These are phyloP conservation scores for Marmota monax DNA, from an alignment of 2,113 vertebrate genomes.

Conservation along the genomic window DNA sequence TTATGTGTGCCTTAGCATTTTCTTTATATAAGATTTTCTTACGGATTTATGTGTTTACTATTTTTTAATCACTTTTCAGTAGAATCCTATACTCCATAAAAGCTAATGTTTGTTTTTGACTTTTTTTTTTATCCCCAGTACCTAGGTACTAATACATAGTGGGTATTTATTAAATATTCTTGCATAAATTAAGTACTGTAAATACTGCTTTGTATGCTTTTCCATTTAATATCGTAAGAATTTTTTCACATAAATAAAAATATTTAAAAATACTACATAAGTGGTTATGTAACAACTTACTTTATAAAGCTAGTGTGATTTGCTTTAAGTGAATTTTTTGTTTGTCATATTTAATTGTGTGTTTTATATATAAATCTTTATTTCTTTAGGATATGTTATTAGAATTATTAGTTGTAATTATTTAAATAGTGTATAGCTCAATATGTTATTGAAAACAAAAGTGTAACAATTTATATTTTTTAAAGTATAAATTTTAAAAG, in stretches of 20 bases:
- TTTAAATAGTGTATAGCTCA: not conserved
- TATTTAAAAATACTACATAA: not conserved
- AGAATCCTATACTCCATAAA: not conserved
- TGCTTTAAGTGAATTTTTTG: constrained; percentile 11
- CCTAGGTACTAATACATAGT: not conserved
- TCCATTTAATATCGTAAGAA: not conserved
- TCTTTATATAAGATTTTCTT: constrained; percentile 1
- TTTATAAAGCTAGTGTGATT: not conserved
- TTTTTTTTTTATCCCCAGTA: not conserved
- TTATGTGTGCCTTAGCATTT: not conserved
- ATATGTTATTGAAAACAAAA: not conserved
- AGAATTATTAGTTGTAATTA: not conserved
- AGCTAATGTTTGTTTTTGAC: not conserved
- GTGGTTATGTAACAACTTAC: not conserved
- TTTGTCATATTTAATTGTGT: not conserved
- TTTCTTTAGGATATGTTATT: not conserved
- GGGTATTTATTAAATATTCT: not conserved
- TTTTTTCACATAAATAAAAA: constrained; percentile 26
- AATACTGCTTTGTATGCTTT: not conserved
- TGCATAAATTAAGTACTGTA: not conserved
- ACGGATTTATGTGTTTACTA: not conserved
- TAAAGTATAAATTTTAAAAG: constrained; percentile 29
- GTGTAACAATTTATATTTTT: not conserved
- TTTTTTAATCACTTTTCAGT: not conserved
- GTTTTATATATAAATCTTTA: constrained; percentile 17